Conservation (phyloP, 2,797 vertebrate species). For the Menidia menidia region DNA sequence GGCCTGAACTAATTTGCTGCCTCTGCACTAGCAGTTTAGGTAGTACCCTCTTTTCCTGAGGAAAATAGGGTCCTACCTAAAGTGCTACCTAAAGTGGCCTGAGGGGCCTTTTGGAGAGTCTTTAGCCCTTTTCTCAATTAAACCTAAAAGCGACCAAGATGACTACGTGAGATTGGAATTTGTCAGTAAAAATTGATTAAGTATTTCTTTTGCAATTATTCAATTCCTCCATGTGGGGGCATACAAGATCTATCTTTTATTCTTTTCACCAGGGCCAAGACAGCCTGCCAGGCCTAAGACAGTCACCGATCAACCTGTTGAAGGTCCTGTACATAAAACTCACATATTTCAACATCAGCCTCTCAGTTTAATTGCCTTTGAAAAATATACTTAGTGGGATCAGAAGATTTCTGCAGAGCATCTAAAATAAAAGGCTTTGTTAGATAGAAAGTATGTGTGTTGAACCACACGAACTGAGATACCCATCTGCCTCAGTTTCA, state of each 20-base stretch:
- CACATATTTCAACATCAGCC: background rate
- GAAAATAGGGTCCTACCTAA: no score
- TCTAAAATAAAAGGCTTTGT: no score
- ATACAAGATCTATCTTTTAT: background rate
- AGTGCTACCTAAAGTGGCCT: no score
- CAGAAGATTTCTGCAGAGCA: background rate
- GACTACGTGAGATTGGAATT: no score
- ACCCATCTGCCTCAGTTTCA: accelerated
- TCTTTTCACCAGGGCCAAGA: accelerated
- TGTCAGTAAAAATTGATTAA: no score
- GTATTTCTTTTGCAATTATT: background rate
- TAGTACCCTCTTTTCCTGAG: no score
- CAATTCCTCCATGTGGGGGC: constrained; percentile 31
- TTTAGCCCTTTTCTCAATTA: no score
- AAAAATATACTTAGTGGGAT: accelerated
- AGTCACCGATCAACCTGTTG: constrained; percentile 1
- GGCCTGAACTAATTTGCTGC: no score
- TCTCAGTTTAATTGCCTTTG: background rate
- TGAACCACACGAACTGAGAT: background rate
- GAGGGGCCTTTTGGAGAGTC: no score
- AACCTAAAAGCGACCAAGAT: no score
- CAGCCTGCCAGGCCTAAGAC: no score
- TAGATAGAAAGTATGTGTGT: background rate
- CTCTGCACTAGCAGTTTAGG: no score
- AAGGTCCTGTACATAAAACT: background rate